Evolutionary conservation across 2,888 invertebrate genomes (phyloP).

Genomic region (Epinotia ramella): DNA sequence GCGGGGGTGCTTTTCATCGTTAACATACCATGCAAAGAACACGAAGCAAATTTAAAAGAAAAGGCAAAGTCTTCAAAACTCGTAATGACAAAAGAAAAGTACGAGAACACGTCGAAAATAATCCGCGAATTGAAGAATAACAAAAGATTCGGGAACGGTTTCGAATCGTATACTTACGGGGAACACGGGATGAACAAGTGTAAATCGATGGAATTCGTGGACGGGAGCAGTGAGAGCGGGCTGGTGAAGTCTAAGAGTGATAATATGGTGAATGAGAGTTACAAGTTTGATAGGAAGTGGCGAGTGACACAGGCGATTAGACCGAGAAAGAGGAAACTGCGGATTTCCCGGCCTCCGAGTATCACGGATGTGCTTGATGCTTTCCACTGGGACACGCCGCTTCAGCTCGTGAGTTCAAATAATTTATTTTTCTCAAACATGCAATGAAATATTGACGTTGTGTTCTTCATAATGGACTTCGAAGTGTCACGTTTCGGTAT

Average conservation of each 20-base stretch:
- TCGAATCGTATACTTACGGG: conserved; percentile 50
- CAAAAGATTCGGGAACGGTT: conserved; percentile 51
- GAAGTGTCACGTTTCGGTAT: too few species aligned
- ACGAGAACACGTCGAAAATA: conserved; percentile 54
- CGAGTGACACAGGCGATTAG: conserved; percentile 64
- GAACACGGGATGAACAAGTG: conserved; percentile 56
- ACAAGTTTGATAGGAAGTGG: conserved; percentile 55
- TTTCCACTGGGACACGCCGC: conserved; percentile 68
- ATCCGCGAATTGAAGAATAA: conserved; percentile 58
- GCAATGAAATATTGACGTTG: too few species aligned
- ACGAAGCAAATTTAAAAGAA: conserved; percentile 70
- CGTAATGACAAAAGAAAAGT: conserved; percentile 56
- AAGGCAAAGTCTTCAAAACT: conserved; percentile 52
- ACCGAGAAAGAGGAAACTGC: conserved; percentile 61
- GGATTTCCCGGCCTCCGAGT: conserved; percentile 61
- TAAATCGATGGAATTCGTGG: conserved; percentile 60
- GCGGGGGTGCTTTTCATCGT: conserved; percentile 86
- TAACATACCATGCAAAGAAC: conserved; percentile 82
- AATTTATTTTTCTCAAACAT: too few species aligned
- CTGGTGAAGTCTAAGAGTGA: conserved; percentile 62
- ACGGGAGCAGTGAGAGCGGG: conserved; percentile 50
- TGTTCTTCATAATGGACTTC: too few species aligned
- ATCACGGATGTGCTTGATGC: conserved; percentile 61
- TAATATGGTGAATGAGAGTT: conserved; percentile 51
- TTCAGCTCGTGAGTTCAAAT: conserved; percentile 66